phyloP scores from a whole-genome alignment of 1,140 invertebrate genomes.

The Drosophila ironensis region DNA sequence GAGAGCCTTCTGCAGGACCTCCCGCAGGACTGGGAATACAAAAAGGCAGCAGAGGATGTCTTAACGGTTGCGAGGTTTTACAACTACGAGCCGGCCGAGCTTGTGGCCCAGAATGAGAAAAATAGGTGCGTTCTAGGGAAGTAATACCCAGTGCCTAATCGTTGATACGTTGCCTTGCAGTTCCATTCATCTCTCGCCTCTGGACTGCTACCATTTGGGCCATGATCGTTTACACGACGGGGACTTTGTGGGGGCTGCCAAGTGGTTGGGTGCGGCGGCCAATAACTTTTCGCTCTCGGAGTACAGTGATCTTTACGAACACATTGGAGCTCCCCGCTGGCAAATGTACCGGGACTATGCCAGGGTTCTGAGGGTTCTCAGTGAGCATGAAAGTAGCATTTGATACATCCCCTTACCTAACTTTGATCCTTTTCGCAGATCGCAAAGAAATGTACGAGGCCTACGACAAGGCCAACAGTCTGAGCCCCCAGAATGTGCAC shows the following conservation, averaged over 20 bases:
- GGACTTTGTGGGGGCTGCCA: conserved; percentile 25
- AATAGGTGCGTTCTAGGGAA: too few relatives aligned
- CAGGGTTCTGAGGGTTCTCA: conserved; percentile 25
- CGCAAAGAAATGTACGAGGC: background rate
- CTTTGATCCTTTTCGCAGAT: too few relatives aligned
- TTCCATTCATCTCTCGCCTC: conserved; percentile 14
- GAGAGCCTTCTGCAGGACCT: conserved; percentile 8
- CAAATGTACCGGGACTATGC: conserved; percentile 30
- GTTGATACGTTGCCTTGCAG: background rate
- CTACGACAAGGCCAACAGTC: background rate
- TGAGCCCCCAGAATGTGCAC: conserved; percentile 11
- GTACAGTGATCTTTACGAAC: conserved; percentile 4
- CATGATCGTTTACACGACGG: conserved; percentile 10
- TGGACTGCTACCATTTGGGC: conserved; percentile 51
- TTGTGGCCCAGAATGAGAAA: background rate
- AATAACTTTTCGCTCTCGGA: conserved; percentile 13
- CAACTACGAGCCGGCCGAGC: conserved; percentile 8
- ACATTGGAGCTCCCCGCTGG: conserved; percentile 25
- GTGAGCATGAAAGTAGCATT: background rate
- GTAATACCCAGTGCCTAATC: too few relatives aligned
- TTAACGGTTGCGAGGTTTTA: conserved; percentile 32
- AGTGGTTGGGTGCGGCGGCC: conserved; percentile 35
- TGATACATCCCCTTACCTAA: background rate
- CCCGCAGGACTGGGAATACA: background rate
- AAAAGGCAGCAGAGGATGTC: conserved; percentile 6